Evolutionary conservation across 2,888 invertebrate species (phyloP).

Genomic region (Leptinotarsa tumamoca): DNA sequence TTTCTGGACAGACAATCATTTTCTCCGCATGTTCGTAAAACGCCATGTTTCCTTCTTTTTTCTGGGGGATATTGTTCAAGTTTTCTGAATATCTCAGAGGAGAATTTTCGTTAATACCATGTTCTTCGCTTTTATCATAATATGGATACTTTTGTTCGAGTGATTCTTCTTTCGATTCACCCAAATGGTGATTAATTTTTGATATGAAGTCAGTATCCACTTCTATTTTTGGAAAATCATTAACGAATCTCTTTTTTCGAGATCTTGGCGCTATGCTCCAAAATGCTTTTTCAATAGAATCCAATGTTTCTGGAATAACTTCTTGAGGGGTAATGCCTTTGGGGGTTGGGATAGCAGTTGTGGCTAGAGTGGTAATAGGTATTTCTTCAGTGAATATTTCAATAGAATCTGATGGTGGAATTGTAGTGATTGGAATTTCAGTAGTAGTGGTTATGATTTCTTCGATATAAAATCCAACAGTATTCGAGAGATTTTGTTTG

Average conservation of each 20-base stretch:
- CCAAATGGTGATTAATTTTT: conserved; percentile 51
- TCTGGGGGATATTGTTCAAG: conserved; percentile 73
- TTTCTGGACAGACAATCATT: conserved; percentile 69
- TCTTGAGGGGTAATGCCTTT: background rate
- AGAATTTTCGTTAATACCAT: conserved; percentile 69
- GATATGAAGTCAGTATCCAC: conserved; percentile 57
- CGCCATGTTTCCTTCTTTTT: conserved; percentile 75
- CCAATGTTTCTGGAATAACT: conserved; percentile 26
- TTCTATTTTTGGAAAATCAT: conserved; percentile 53
- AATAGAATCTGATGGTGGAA: conserved; percentile 29
- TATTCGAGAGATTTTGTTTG: background rate
- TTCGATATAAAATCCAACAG: conserved; percentile 35
- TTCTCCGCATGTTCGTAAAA: conserved; percentile 76
- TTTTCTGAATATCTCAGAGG: conserved; percentile 77
- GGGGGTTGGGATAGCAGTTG: conserved; percentile 45
- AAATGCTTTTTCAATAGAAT: conserved; percentile 33
- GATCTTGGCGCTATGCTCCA: conserved; percentile 21
- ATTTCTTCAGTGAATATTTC: conserved; percentile 41
- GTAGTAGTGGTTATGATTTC: conserved; percentile 34
- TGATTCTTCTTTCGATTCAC: conserved; percentile 43
- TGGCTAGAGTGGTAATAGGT: conserved; percentile 44
- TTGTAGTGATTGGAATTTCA: conserved; percentile 28
- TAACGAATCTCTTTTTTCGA: conserved; percentile 47
- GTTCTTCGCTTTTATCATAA: conserved; percentile 66
- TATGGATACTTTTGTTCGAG: conserved; percentile 74